These are phyloP conservation scores for Apoderus coryli DNA, from an alignment of 2,888 invertebrate genomes.

Conservation along the genomic window DNA sequence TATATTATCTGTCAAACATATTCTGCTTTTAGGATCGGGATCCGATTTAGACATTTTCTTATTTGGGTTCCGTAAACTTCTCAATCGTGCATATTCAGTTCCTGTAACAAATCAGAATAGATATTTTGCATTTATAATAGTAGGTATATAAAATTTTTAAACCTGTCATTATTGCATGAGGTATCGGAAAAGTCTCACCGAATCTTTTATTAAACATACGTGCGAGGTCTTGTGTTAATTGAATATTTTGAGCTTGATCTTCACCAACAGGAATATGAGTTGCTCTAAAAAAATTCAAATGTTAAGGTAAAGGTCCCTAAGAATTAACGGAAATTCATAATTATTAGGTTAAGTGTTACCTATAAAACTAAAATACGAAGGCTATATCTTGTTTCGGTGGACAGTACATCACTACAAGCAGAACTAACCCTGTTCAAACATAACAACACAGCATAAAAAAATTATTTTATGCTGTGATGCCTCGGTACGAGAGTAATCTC, in stretches of 20 bases:
- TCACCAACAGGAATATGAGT: slow-evolving; percentile 91
- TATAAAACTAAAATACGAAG: no score
- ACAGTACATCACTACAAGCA: no score
- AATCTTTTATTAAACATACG: slow-evolving; percentile 66
- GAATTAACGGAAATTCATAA: neutral
- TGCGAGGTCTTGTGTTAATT: slow-evolving; percentile 67
- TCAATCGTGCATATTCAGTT: slow-evolving; percentile 48
- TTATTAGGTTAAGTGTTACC: no score
- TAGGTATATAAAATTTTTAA: slow-evolving; percentile 13
- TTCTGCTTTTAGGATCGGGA: slow-evolving; percentile 56
- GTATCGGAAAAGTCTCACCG: slow-evolving; percentile 65
- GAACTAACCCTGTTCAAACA: no score
- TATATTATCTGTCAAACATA: slow-evolving; percentile 63
- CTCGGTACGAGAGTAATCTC: no score
- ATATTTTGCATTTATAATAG: no score
- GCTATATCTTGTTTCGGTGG: no score
- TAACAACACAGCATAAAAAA: no score
- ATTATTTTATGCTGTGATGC: no score
- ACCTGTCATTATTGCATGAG: slow-evolving; percentile 50
- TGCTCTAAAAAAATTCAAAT: slow-evolving; percentile 39
- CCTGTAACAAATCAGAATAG: slow-evolving; percentile 26
- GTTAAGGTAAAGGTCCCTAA: neutral
- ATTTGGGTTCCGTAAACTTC: slow-evolving; percentile 70
- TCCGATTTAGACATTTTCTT: slow-evolving; percentile 99
- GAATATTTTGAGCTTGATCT: slow-evolving; percentile 84